These are phyloP conservation scores for Agrotis exclamationis DNA, from an alignment of 2,888 invertebrate species.

Conservation along the genomic window DNA sequence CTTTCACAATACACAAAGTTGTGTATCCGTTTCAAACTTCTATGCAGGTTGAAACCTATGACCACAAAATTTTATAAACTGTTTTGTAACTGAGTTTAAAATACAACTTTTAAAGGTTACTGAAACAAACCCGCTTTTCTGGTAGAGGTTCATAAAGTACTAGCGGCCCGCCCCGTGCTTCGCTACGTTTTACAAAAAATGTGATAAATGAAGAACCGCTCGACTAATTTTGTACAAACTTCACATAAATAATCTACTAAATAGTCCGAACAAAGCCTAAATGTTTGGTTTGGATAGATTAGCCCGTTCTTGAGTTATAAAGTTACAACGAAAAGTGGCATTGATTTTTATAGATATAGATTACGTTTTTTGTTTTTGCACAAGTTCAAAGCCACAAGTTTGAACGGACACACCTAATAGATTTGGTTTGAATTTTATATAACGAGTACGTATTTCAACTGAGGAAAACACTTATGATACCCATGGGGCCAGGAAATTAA, in stretches of 20 bases:
- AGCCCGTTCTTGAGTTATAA: no score
- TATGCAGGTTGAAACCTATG: constrained; percentile 1
- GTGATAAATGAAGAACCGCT: no score
- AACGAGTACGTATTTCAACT: constrained; percentile 41
- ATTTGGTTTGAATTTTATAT: constrained; percentile 52
- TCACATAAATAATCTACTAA: no score
- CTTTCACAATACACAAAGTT: constrained; percentile 28
- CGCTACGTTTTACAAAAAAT: no score
- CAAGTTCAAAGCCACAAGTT: constrained; percentile 36
- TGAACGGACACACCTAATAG: constrained; percentile 50
- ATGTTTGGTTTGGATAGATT: no score
- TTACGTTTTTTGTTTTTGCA: no score
- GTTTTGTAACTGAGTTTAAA: constrained; percentile 7
- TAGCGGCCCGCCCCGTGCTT: no score
- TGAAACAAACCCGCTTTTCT: not conserved
- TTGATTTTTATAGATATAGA: no score
- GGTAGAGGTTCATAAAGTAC: no score
- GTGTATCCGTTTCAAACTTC: constrained; percentile 12
- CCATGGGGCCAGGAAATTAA: constrained; percentile 57
- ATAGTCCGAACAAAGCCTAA: no score
- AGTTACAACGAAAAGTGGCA: no score
- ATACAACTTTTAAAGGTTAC: not conserved
- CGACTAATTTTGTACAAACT: no score
- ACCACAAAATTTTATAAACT: constrained; percentile 27
- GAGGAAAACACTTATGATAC: constrained; percentile 53